Percentiles rank a stretch among this genome's conserved stretches.
Evolutionary conservation across 2,797 vertebrate genomes (phyloP).

Genomic region (Falco novaeseelandiae): DNA sequence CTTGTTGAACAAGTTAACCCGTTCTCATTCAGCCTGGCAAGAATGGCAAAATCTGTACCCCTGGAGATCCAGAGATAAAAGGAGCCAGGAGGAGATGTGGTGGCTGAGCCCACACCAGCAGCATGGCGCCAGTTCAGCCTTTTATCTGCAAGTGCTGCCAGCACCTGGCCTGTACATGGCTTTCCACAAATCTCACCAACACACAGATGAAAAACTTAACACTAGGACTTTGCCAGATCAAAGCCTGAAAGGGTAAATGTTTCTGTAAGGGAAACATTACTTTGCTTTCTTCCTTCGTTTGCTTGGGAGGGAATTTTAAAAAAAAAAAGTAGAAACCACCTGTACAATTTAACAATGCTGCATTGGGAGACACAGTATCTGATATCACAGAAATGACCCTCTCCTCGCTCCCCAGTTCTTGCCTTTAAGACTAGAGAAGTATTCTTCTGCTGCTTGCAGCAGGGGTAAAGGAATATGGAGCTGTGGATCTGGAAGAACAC

Average conservation of each 20-base stretch:
- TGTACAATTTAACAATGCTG: neutral
- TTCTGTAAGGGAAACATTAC: neutral
- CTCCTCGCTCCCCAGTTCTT: neutral
- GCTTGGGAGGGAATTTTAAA: neutral
- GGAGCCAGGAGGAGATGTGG: neutral
- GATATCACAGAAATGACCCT: neutral
- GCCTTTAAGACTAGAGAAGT: neutral
- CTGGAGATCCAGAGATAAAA: neutral
- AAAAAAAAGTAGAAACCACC: neutral
- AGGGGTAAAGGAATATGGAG: neutral
- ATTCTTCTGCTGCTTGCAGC: neutral
- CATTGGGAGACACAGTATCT: neutral
- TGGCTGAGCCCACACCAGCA: neutral
- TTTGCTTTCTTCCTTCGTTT: neutral
- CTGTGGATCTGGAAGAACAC: neutral
- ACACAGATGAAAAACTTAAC: neutral
- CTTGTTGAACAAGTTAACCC: neutral
- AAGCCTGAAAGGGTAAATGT: neutral
- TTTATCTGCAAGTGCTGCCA: neutral
- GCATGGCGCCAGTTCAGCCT: neutral
- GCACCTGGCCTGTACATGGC: neutral
- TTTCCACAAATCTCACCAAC: neutral
- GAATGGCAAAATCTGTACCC: neutral
- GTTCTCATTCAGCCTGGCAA: neutral
- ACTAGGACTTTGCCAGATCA: neutral